These are phyloP conservation scores for Temnothorax rugatulus DNA, from an alignment of 2,888 invertebrate species.

Conservation along the genomic window DNA sequence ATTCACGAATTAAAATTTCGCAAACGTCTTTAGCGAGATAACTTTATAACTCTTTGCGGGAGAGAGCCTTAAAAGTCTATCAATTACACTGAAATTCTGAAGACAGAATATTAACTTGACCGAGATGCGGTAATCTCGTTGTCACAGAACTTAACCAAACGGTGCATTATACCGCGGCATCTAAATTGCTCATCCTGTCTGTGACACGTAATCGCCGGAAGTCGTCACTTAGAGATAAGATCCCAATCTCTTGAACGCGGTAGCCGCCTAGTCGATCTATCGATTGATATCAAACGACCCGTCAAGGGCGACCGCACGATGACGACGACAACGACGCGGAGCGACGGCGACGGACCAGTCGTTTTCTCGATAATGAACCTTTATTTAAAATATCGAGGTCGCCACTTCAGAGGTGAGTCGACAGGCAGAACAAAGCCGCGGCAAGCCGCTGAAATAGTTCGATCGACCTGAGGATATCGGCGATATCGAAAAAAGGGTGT, in stretches of 20 bases:
- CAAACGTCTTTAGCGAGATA: not conserved
- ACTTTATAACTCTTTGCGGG: not conserved
- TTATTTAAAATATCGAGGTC: conserved; percentile 77
- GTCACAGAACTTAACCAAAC: conserved; percentile 10
- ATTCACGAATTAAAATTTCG: not conserved
- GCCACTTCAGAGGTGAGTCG: conserved; percentile 66
- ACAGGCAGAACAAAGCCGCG: conserved; percentile 73
- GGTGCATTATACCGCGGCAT: not conserved
- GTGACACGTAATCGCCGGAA: conserved; percentile 25
- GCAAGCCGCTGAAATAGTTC: conserved; percentile 65
- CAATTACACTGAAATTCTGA: not conserved
- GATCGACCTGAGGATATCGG: conserved; percentile 51
- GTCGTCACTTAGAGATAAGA: conserved; percentile 32
- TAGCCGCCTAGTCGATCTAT: conserved; percentile 60
- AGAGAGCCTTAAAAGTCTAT: not conserved
- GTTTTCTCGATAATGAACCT: conserved; percentile 73
- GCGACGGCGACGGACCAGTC: conserved; percentile 57
- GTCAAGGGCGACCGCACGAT: conserved; percentile 57
- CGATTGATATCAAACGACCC: conserved; percentile 67
- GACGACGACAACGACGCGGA: conserved; percentile 46
- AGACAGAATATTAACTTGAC: conserved; percentile 9
- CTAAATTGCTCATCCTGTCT: conserved; percentile 5
- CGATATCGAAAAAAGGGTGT: conserved; percentile 44
- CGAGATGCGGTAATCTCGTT: conserved; percentile 6
- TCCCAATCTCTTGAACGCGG: conserved; percentile 21